Conservation (phyloP, 1,140 invertebrate genomes). For the Saccostrea echinata region DNA sequence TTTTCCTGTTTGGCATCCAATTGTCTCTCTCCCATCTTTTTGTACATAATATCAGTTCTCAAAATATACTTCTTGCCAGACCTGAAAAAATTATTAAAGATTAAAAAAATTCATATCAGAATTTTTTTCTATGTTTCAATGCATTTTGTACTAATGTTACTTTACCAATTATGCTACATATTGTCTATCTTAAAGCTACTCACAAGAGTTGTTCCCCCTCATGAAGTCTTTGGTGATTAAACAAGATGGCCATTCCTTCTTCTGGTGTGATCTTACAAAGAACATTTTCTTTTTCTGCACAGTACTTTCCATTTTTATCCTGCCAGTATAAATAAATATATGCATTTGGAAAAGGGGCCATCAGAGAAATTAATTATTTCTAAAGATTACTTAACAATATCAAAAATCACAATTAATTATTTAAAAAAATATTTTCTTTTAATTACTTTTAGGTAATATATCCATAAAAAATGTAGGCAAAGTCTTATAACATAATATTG, state of each 20-base stretch:
- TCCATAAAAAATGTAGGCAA: too few species aligned
- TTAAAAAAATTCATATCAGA: too few species aligned
- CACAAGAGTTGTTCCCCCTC: slow-evolving; percentile 71
- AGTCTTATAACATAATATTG: too few species aligned
- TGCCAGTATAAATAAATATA: slow-evolving; percentile 43
- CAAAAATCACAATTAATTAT: too few species aligned
- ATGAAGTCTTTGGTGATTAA: slow-evolving; percentile 74
- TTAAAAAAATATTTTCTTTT: too few species aligned
- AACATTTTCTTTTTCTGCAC: slow-evolving; percentile 74
- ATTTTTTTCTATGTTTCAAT: too few species aligned
- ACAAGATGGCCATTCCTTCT: slow-evolving; percentile 70
- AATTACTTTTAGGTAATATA: too few species aligned
- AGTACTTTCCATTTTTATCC: slow-evolving; percentile 71
- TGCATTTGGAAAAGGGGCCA: too few species aligned
- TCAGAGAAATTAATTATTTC: too few species aligned
- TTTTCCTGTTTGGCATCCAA: slow-evolving; percentile 58
- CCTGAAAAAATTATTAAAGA: slow-evolving; percentile 54
- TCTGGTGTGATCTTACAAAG: slow-evolving; percentile 68
- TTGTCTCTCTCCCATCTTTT: slow-evolving; percentile 56
- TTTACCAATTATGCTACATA: too few species aligned
- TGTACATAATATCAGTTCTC: slow-evolving; percentile 74
- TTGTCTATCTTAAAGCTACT: slow-evolving; percentile 18
- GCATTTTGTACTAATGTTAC: too few species aligned
- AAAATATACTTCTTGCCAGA: slow-evolving; percentile 72
- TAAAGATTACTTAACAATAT: too few species aligned